Base-by-base conservation (phyloP, 2,113 vertebrate genomes). In the Mus pahari region DNA sequence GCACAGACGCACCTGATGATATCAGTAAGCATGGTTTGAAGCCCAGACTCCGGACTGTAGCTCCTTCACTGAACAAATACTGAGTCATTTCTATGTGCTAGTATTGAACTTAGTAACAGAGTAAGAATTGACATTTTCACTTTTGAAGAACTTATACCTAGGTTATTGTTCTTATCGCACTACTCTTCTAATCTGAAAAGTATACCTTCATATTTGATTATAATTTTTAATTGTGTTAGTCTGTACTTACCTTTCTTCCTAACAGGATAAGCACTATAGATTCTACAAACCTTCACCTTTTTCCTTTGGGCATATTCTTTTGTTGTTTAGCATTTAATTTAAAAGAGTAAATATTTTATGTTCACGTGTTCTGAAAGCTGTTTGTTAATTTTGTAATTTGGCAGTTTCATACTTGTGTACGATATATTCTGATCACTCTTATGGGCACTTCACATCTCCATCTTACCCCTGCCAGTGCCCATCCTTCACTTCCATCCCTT, bases 81-180 rank as follows among this genome's bases (percentile, higher is more conserved):
- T 88, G 70, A 92, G 84, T 89, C 89, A n/a, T 55, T 92, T 14
- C 12, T 86, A 0, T 73, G 55, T 90, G 42, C n/a, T 70, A 36
- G 79, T 64, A 66, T 39, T 82, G 45, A 86, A 92, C 11, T 58
- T 91, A 82, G 24, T 86, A 89, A 60, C 33, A 86, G 55, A 95
- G n/a, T 42, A 95, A 58, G 53, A 90, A 36, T 31, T 62, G 36
- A 5, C 3, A 13, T 12, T 93, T 77, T 66, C 31, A 31, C 9
- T 58, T 94, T 92, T 28, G 0, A 39, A 66, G 31, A 68, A 82
- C 39, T 55, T 91, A 89, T 82, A 60, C 4, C 45, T n/a, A 75
- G 22, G 31, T 36, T 26, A 82, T 83, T n/a, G 19, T 58, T 81
- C 33, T 83, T 20, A 83, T 53, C 92, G 45, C 3, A 71, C 82